These are phyloP conservation scores for Eira barbara DNA, from an alignment of 2,113 vertebrate genomes.

Conservation along the genomic window DNA sequence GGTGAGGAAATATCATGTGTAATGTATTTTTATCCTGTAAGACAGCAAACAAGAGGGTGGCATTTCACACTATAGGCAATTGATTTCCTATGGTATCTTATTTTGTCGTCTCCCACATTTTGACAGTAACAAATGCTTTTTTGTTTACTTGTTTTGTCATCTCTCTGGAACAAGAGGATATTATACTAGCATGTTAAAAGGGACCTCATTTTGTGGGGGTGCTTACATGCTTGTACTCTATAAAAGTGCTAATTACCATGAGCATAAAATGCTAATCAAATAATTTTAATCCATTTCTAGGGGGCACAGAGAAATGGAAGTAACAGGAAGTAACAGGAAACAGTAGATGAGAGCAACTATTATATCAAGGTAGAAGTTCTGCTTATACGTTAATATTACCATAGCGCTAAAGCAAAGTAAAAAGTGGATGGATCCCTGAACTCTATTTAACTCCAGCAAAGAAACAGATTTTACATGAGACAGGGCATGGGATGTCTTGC, in stretches of 20 bases:
- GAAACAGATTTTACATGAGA: background rate
- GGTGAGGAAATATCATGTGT: background rate
- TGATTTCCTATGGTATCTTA: background rate
- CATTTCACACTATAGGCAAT: background rate
- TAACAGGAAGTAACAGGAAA: background rate
- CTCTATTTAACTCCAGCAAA: background rate
- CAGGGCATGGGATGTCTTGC: background rate
- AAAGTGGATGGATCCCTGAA: background rate
- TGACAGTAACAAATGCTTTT: background rate
- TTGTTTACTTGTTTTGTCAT: background rate
- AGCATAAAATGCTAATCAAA: conserved; percentile 3
- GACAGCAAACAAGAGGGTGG: background rate
- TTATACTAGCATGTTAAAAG: background rate
- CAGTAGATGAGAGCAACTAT: conserved; percentile 3
- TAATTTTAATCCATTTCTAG: background rate
- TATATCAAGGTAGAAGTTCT: background rate
- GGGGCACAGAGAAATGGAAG: background rate
- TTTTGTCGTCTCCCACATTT: background rate
- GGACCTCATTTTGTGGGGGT: background rate
- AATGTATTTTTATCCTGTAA: background rate
- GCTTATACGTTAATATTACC: background rate
- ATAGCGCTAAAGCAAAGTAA: background rate
- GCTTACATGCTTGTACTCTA: background rate
- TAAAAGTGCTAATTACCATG: background rate
- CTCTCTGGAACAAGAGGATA: background rate